phyloP scores from a whole-genome alignment of 2,113 vertebrate genomes.

The Catagonus wagneri region DNA sequence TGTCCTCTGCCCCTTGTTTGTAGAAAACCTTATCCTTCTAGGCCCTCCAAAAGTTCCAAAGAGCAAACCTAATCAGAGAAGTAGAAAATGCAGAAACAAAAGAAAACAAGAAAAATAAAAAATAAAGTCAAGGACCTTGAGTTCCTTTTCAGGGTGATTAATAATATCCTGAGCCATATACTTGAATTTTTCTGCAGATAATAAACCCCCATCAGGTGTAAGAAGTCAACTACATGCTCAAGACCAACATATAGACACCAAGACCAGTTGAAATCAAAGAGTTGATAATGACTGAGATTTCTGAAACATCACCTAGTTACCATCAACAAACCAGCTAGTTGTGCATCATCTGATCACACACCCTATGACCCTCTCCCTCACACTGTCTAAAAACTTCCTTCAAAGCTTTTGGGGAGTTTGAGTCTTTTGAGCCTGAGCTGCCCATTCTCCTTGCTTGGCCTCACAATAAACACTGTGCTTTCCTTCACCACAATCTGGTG shows the following conservation, averaged over 20 bases:
- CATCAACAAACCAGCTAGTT: not conserved
- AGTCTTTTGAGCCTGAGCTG: not conserved
- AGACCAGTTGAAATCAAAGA: not conserved
- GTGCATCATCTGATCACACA: accelerated
- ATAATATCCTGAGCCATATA: too few species aligned
- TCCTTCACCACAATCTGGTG: not conserved
- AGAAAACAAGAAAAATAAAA: too few species aligned
- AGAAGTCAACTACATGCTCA: not conserved
- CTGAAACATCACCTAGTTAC: accelerated
- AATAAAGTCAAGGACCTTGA: not conserved
- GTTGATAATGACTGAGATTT: accelerated
- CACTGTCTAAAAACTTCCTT: not conserved
- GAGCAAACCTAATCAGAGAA: not conserved
- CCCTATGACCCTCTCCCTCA: not conserved
- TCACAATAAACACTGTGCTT: not conserved
- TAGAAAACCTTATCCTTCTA: not conserved
- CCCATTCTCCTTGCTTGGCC: not conserved
- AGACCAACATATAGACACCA: not conserved
- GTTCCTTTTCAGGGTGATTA: not conserved
- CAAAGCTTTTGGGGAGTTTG: not conserved
- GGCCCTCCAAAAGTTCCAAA: not conserved
- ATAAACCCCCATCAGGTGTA: not conserved
- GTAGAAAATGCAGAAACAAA: not conserved
- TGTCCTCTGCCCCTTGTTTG: not conserved
- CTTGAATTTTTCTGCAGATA: not conserved